Conservation (phyloP, 1,140 invertebrate species). For the Hylaeus volcanicus region DNA sequence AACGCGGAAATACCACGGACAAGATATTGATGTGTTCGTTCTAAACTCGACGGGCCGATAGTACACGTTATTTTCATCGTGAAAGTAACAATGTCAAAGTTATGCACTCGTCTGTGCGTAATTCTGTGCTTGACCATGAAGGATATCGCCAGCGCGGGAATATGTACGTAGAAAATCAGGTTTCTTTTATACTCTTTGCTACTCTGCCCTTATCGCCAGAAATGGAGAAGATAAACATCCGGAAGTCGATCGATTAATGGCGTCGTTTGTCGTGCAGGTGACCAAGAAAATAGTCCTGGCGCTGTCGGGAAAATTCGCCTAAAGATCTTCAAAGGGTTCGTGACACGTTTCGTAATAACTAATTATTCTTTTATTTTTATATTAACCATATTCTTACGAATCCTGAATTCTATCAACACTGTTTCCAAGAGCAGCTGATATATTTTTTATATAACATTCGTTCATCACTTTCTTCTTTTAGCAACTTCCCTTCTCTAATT, state of each 20-base stretch:
- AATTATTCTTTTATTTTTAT: not conserved
- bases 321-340: constrained; percentile 15
- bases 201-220: not conserved
- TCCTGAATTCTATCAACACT: no score
- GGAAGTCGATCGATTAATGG: not conserved
- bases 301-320: not conserved
- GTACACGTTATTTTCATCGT: not conserved
- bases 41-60: not conserved
- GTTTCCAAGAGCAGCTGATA: no score
- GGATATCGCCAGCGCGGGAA: no score
- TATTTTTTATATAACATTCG: no score
- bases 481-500: no score
- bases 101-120: not conserved
- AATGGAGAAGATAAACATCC: no score
- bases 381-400: no score
- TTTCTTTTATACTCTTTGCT: not conserved
- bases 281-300: not conserved
- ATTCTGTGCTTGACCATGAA: not conserved
- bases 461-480: no score
- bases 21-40: not conserved
- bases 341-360: not conserved
- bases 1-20: not conserved
- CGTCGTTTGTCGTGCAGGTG: constrained; percentile 2
- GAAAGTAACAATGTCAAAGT: constrained; percentile 1
- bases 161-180: constrained; percentile 14